Percentiles rank a stretch among this genome's conserved stretches.
phyloP scores from a whole-genome alignment of 2,888 invertebrate genomes.

The Eumacrocentrus americanus region DNA sequence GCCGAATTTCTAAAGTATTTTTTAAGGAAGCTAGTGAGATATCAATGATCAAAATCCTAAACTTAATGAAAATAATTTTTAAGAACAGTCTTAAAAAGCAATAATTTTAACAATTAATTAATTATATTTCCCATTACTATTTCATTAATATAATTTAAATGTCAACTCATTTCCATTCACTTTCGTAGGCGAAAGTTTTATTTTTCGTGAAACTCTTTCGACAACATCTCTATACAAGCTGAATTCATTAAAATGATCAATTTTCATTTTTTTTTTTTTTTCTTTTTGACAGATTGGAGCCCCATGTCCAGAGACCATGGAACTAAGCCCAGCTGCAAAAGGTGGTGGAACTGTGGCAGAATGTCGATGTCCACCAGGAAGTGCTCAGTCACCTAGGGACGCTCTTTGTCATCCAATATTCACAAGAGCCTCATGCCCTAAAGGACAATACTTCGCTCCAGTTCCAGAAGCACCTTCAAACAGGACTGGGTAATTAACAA shows the following conservation, averaged over 20 bases:
- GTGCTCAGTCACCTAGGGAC: conserved; percentile 73
- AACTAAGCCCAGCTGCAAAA: conserved; percentile 71
- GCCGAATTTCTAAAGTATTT: no score
- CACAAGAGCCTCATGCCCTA: conserved; percentile 74
- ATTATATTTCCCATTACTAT: no score
- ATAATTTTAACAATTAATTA: not conserved
- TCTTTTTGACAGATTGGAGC: conserved; percentile 66
- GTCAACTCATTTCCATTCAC: not conserved
- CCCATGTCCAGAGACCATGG: conserved; percentile 86
- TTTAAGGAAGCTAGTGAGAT: no score
- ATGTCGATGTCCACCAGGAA: conserved; percentile 83
- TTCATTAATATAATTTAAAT: no score
- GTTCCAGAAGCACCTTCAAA: conserved; percentile 58
- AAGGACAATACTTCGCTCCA: conserved; percentile 79
- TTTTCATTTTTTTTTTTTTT: conserved; percentile 9
- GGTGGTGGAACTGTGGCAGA: conserved; percentile 72
- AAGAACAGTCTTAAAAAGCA: no score
- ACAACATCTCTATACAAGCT: not conserved
- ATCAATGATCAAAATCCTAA: no score
- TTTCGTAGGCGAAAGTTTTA: not conserved
- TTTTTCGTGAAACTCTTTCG: not conserved
- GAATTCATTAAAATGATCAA: not conserved
- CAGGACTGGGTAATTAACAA: conserved; percentile 43
- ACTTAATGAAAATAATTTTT: no score
- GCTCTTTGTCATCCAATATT: conserved; percentile 78